These are phyloP conservation scores for Protonemura montana DNA, from an alignment of 2,888 invertebrate species.

Conservation along the genomic window DNA sequence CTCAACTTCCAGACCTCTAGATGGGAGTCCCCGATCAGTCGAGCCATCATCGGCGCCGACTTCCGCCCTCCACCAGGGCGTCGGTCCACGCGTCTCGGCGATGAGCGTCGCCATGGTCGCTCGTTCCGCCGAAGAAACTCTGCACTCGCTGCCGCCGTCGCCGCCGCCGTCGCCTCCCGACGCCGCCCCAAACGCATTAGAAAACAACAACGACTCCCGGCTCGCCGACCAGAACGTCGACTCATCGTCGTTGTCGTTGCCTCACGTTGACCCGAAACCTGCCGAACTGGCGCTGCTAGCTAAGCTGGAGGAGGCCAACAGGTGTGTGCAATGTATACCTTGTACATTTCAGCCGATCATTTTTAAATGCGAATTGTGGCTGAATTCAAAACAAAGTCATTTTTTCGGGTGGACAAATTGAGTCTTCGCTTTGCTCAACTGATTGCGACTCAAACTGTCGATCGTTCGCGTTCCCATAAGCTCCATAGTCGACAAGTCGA, in stretches of 20 bases:
- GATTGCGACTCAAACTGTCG: no score
- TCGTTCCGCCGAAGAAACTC: slow-evolving; percentile 34
- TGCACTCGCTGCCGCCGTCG: background rate
- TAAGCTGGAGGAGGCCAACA: slow-evolving; percentile 94
- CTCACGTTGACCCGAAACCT: slow-evolving; percentile 55
- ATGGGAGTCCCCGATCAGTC: slow-evolving; percentile 18
- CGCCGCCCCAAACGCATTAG: background rate
- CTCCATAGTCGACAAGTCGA: no score
- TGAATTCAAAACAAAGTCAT: no score
- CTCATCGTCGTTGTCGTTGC: background rate
- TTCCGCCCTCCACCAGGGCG: background rate
- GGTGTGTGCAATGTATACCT: slow-evolving; percentile 58
- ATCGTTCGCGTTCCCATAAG: no score
- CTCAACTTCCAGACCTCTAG: background rate
- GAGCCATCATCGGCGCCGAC: background rate
- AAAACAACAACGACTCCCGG: slow-evolving; percentile 39
- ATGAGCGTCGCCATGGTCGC: slow-evolving; percentile 52
- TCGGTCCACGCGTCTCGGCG: slow-evolving; percentile 39
- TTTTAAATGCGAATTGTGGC: no score
- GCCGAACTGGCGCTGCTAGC: slow-evolving; percentile 90
- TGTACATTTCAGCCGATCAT: no score
- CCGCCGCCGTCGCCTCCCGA: background rate
- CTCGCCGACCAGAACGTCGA: background rate
- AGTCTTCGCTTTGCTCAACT: no score
- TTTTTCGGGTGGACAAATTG: no score